Conservation (phyloP, 2,113 vertebrate species). For the Rhynchomys soricoides region DNA sequence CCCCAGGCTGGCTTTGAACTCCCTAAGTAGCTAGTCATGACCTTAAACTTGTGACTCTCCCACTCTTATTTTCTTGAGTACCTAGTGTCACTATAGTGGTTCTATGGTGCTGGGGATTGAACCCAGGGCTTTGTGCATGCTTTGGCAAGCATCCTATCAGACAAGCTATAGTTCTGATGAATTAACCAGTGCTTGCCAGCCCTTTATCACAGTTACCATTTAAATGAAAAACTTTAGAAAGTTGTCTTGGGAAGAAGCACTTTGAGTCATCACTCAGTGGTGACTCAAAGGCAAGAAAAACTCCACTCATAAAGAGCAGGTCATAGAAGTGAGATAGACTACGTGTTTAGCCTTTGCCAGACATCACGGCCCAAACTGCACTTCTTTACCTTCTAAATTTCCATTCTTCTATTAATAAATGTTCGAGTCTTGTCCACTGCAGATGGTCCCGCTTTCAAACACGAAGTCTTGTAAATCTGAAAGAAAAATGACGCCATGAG, state of each 20-base stretch:
- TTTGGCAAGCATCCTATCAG: not conserved
- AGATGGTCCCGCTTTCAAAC: not conserved
- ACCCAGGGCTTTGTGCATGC: not conserved
- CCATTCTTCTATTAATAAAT: not conserved
- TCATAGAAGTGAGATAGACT: not conserved
- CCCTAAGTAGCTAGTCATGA: not conserved
- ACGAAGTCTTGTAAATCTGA: not conserved
- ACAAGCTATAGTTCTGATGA: not conserved
- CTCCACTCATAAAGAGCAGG: not conserved
- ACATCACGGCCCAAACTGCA: not conserved
- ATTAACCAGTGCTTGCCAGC: conserved; percentile 29
- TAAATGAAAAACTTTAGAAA: conserved; percentile 1
- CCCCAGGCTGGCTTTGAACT: not conserved
- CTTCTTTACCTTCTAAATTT: conserved; percentile 11
- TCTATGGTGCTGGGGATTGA: too few relatives aligned
- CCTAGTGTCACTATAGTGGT: not conserved
- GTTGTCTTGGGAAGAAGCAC: not conserved
- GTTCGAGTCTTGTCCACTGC: not conserved
- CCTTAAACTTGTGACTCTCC: not conserved
- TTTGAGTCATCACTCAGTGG: not conserved
- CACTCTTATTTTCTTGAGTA: not conserved
- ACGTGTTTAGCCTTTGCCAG: not conserved
- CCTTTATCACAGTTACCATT: not conserved
- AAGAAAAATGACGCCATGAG: not conserved
- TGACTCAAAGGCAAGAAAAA: not conserved